Evolutionary conservation across 2,113 vertebrate species (phyloP), one percentile per base, ranked within the genome.

Genomic region (Butastur rufipennis): DNA sequence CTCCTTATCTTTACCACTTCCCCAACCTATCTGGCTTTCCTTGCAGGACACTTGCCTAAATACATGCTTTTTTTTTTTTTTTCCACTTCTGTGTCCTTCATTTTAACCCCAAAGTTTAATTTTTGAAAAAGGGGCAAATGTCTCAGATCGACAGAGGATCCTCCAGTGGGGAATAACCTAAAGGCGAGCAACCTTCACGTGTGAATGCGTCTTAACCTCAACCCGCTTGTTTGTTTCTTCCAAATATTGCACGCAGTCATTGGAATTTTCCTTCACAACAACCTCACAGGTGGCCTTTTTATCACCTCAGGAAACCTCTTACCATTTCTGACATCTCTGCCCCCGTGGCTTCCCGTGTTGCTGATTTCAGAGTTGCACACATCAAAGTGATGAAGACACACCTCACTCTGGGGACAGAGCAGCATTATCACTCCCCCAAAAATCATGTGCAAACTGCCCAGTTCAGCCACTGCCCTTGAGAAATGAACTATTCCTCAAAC

Each of bases 191-290:
- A 50, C 48, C 21, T 65, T 42, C 55, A 40, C 47, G 9, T 16
- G 47, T 70, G 85, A 96, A 52, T 1, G 0, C 4, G 3, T 47
- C 55, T 43, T 89, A 91, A 82, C 74, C 52, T 94, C 71, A 93
- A 42, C 16, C 15, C 16, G 61, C 66, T 50, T 68, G 21, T 93
- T 90, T 86, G 58, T 88, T 94, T 94, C 79, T 88, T 93, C 58
- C 67, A 93, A 93, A 83, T 90, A 88, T 25, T 95, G 81, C 47
- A 71, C 2, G 1, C 6, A 20, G 43, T 73, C 90, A 89, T 14
- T 88, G 95, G 91, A 93, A 94, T 96, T 94, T 95, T 96, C 89
- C 93, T 95, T 94, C 84, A 93, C 66, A 93, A n/a, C 78, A 81
- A 52, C 18, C 42, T 92, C 84, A 83, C 70, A 82, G 71, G 84